These are phyloP conservation scores for Neolamprologus sp. DNA, from an alignment of 2,113 vertebrate genomes.

Conservation along the genomic window DNA sequence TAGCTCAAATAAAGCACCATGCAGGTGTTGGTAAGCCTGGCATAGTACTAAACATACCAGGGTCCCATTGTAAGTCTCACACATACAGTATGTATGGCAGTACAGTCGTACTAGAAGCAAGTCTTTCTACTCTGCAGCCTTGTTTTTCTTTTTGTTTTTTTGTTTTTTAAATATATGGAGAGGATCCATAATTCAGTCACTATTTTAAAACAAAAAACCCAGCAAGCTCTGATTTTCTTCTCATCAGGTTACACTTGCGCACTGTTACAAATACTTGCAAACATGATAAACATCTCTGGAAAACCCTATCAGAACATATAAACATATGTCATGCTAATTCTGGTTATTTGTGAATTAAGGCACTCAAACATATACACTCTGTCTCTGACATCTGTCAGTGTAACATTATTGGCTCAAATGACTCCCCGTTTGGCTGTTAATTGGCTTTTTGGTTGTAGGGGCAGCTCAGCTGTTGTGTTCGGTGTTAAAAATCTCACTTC, in stretches of 20 bases:
- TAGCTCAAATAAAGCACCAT: not conserved
- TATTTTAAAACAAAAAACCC: rapidly evolving
- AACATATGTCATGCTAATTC: not conserved
- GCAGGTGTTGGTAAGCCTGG: not conserved
- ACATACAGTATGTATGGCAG: not conserved
- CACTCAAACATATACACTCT: not conserved
- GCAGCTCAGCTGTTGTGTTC: not conserved
- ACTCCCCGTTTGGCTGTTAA: not conserved
- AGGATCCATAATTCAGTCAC: not conserved
- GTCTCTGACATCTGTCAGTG: not conserved
- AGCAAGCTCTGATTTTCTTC: not conserved
- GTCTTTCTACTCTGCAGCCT: not conserved
- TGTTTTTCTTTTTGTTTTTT: not conserved
- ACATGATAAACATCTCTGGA: not conserved
- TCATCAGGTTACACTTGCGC: not conserved
- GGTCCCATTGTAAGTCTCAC: not conserved
- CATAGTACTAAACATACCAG: not conserved
- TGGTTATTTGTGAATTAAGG: not conserved
- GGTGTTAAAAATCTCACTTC: not conserved
- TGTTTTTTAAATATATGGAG: not conserved
- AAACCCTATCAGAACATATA: not conserved
- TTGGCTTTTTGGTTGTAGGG: not conserved
- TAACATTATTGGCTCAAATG: not conserved
- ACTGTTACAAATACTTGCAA: not conserved
- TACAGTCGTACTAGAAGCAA: not conserved